Evolutionary conservation across 2,888 invertebrate species (phyloP), one percentile per base, ranked within the genome.

Genomic region (Ypsolopha sequella): DNA sequence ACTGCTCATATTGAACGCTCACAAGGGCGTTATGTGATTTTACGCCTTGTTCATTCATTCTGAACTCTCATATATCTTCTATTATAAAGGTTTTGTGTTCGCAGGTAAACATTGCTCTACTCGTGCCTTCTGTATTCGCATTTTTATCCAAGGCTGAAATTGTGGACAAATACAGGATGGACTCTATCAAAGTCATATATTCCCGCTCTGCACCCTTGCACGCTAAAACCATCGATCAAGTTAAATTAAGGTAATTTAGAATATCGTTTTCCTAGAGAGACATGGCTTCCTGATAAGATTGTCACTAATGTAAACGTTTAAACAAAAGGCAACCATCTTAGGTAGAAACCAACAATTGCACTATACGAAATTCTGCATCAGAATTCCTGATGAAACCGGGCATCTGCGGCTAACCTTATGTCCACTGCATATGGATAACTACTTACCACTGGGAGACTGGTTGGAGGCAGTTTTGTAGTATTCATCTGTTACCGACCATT

Each of bases 141-240:
- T 64, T 64, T 50, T 52, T 77, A 43, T 66, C 69, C n/a, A 78
- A 79, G 53, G 59, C 62, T 13, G 58, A 61, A 43, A 62, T 66
- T 51, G 51, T 64, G 36, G 57, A 66, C 41, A 60, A 67, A 51
- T 69, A 58, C 52, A 68, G 74, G 58, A 56, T 75, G 50, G 66
- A 72, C 56, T 70, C 75, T 36, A 63, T 80, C n/a, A 70, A 67
- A 66, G 64, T 71, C 52, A 65, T 79, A 46, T 80, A 79, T 57
- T 76, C 73, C 13, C 67, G 76, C 45, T 70, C 76, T 52, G 68
- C 72, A 45, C 76, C 75, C 53, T 67, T 80, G 53, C 79, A 79
- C 55, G 61, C 56, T 47, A 78, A 73, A 58, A 74, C 72, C 36
- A 73, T 80, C 47, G 63, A 74, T 57, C 62, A 66, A 56, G 65